Evolutionary conservation across 2,888 invertebrate genomes (phyloP), one percentile per base, ranked within the genome.

Genomic region (Megamerina dolium): DNA sequence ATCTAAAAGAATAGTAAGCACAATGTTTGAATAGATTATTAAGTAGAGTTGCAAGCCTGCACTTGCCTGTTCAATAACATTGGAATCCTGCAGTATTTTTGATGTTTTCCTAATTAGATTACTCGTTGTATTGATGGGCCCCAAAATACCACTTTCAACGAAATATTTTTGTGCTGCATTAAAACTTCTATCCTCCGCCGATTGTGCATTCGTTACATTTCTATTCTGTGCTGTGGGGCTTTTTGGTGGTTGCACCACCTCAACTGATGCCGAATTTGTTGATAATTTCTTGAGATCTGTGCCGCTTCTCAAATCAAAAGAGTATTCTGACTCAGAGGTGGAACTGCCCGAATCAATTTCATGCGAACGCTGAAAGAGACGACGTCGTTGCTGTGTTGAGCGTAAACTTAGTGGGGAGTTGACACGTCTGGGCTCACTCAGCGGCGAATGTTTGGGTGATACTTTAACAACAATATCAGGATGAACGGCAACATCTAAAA

Each of bases 401-500:
- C 53, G 49, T 5, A 47, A 16, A 9, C 46, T 45, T 27, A 35
- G 5, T 32, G 41, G 21, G 21, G 53, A 12, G 23, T 45, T 13
- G 19, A 46, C 19, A 27, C 31, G 14, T 13, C 43, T 42, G 9
- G 34, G 12, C 34, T 43, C 46, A 32, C 26, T 10, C 5, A 49
- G 14, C 8, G 58, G 55, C 8, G 58, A 57, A 38, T 59, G 59
- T 16, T 54, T 54, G 2, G 59, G 53, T 2, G 61, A 60, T 16
- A 64, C 54, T 54, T 63, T 62, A 20, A 65, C 55, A 12, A 61
- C 36, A 37, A 66, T 55, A 45, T 66, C 66, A 1, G 66, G 66
- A 58, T 66, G 64, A 4, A 66, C 59, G 3, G 61, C 62, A 1
- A 66, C 59, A 48, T 64, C 63, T 29, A 63, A 30, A 2, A 58